Percentiles rank a stretch among this genome's conserved stretches.
Conservation (phyloP, 2,888 invertebrate species). For the Netelia virgata region DNA sequence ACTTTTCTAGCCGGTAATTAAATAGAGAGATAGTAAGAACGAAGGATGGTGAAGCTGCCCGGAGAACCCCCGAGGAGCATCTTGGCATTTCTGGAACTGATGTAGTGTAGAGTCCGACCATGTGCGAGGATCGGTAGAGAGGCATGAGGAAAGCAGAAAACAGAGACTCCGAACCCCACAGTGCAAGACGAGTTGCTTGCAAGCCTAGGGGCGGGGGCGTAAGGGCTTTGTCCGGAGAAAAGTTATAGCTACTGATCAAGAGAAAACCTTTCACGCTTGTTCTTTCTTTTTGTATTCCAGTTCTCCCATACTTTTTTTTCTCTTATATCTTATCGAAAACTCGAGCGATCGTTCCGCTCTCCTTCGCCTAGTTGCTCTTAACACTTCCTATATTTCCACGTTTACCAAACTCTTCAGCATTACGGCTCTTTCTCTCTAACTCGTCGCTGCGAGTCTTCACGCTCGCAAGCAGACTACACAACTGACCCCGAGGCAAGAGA, state of each 20-base stretch:
- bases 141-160: neutral
- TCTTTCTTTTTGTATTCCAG: constrained; percentile 2
- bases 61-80: constrained; percentile 26
- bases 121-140: constrained; percentile 30
- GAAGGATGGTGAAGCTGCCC: constrained; percentile 43
- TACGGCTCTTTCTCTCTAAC: constrained; percentile 30
- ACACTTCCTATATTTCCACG: neutral
- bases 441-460: constrained; percentile 66
- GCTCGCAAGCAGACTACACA: constrained; percentile 65
- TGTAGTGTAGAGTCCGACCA: neutral
- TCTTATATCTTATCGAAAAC: constrained; percentile 40
- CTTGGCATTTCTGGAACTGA: constrained; percentile 14
- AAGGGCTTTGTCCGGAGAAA: constrained; percentile 18
- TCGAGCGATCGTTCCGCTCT: constrained; percentile 50
- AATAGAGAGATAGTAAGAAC: constrained; percentile 65
- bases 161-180: neutral
- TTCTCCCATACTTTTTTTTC: constrained; percentile 5
- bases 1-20: constrained; percentile 68
- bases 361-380: constrained; percentile 20
- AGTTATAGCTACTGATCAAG: constrained; percentile 40
- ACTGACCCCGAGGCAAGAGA: constrained; percentile 71
- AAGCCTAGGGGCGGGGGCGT: neutral
- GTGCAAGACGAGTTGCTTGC: constrained; percentile 6
- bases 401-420: constrained; percentile 28
- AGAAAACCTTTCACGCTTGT: neutral